phyloP scores from a whole-genome alignment of 2,797 vertebrate species.

The Melanotaenia pygmaea region DNA sequence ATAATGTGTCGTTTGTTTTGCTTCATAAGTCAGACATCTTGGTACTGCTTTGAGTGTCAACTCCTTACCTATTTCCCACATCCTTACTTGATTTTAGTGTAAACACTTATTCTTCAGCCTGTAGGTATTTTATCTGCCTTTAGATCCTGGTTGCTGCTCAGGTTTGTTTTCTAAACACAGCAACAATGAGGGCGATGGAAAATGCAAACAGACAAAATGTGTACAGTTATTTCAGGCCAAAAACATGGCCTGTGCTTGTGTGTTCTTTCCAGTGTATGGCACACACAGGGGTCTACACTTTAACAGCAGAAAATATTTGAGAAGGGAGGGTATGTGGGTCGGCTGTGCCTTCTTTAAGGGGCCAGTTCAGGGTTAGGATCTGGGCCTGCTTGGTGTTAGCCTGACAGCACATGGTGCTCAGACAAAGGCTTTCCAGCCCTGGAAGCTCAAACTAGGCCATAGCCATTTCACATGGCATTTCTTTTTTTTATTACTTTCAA shows the following conservation, averaged over 20 bases:
- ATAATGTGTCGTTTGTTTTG: background rate
- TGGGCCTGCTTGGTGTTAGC: background rate
- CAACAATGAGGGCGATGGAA: constrained; percentile 56
- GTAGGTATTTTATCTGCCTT: constrained; percentile 46
- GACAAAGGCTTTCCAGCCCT: background rate
- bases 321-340: constrained; percentile 22
- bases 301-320: background rate
- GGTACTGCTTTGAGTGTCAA: constrained; percentile 72
- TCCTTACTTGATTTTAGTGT: constrained; percentile 62
- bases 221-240: constrained; percentile 23
- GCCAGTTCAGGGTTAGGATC: constrained; percentile 30
- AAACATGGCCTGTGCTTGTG: background rate
- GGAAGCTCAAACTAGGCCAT: background rate
- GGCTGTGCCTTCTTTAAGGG: constrained; percentile 34
- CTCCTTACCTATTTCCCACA: constrained; percentile 43
- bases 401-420: constrained; percentile 3
- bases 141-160: constrained; percentile 25
- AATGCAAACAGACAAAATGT: constrained; percentile 30
- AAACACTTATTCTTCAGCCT: constrained; percentile 59
- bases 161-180: constrained; percentile 64
- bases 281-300: constrained; percentile 8
- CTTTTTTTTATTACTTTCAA: background rate
- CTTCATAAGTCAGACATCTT: constrained; percentile 32
- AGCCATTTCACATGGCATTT: background rate
- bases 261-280: background rate